These are phyloP conservation scores for Stichodactyla mertensii DNA, from an alignment of 64 coral and sea anemone species.

Conservation along the genomic window DNA sequence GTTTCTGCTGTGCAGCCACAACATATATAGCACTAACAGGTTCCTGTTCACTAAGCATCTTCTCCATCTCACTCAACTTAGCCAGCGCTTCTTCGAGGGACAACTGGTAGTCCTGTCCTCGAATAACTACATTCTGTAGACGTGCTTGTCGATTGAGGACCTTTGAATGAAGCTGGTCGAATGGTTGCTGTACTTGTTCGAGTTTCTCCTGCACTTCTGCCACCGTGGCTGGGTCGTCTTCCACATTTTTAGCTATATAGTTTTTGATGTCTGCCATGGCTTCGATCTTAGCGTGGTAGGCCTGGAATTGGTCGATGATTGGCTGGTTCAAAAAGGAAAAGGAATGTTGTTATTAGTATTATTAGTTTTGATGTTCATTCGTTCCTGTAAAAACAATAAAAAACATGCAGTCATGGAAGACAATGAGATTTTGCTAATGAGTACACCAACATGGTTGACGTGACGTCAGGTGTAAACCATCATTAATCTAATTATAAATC, in stretches of 20 bases:
- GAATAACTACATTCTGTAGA: slow-evolving; percentile 75
- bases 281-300: slow-evolving; percentile 71
- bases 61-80: slow-evolving; percentile 76
- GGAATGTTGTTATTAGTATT: no score
- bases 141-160: slow-evolving; percentile 63
- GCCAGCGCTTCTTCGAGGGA: slow-evolving; percentile 60
- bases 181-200: slow-evolving; percentile 53
- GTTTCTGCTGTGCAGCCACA: slow-evolving; percentile 53
- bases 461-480: no score
- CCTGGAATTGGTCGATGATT: slow-evolving; percentile 75
- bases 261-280: slow-evolving; percentile 57
- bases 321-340: slow-evolving; percentile 21
- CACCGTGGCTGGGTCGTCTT: slow-evolving; percentile 63
- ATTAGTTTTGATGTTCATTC: background rate
- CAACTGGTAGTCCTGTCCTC: slow-evolving; percentile 70
- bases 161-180: slow-evolving; percentile 62
- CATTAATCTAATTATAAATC: no score
- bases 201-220: slow-evolving; percentile 71
- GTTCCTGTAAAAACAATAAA: no score
- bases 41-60: slow-evolving; percentile 26
- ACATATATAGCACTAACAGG: slow-evolving; percentile 70
- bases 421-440: no score
- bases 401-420: no score
- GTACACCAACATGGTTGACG: no score
- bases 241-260: slow-evolving; percentile 48